Evolutionary conservation across 1,140 invertebrate species (phyloP), one percentile per base, ranked within the genome.

Genomic region (Bathynomus jamesi): DNA sequence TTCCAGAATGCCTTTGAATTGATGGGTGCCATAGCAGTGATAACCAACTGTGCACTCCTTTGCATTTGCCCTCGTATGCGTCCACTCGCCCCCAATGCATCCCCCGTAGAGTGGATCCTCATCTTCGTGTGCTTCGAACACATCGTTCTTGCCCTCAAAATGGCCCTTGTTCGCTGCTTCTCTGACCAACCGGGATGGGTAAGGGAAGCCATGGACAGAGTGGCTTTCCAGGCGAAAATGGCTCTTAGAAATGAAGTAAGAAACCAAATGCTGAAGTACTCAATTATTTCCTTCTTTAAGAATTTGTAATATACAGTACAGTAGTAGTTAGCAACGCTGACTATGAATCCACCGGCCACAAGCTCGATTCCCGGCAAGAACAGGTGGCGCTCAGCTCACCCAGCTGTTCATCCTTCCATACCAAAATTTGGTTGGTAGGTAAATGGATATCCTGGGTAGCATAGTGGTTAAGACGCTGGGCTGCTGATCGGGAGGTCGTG

Each of bases 1-100:
- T 30, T 31, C 25, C 71, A 73, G 74, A 67, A 66, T 0, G 74
- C 74, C 27, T 76, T 76, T 28, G 74, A 76, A 30, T 24, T 72
- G 25, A 30, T 76, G 1, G 74, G 74, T 0, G 66, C 40, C 21
- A 21, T 53, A 17, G 40, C 40, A 53, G 74, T 98, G 11, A 84
- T 96, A 74, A 95, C 97, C 0, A 98, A 98, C 83, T 96, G 94
- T 84, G 94, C 93, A 0, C 83, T 98, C 21, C 94, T 98, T 74
- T 94, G 93, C 27, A 86, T 96, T 4, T 95, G 93, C 3, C 94
- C 94, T 1, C 91, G 94, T 78, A 89, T 96, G 7, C 90, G 94
- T 75, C 84, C 93, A 68, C 87, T 96, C 84, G 90, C 93, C 80
- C 94, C 95, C 0, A 90, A 90, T 70, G 87, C 95, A 80, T 91